Base-by-base conservation (phyloP, 2,888 invertebrate genomes). In the Platynereis dumerilii region DNA sequence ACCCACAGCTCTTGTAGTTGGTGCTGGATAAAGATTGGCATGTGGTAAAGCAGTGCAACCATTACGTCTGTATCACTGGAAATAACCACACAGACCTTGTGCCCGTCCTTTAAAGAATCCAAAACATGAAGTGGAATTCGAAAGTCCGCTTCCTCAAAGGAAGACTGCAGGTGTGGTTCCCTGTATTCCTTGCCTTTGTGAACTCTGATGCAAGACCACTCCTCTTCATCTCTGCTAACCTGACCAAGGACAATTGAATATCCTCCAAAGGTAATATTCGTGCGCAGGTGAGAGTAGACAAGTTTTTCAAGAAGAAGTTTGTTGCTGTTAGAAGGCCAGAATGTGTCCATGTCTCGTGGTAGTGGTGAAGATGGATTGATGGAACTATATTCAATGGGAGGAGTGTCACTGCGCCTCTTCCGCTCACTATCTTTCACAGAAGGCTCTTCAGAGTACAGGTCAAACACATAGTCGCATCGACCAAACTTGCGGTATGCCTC, bases 131-230 rank as follows among this genome's bases (percentile, higher is more conserved):
- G 24, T 1, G 27, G 58, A 24, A 60, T 45, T 28, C 59, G 64
- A 26, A 64, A 34, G 52, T 60, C 64, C 3, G 59, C 64, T 53
- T 64, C 64, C 39, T 60, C 64, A 62, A 62, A 62, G 28, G 55
- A 34, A 3, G 56, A 56, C 27, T 62, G 56, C 3, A 62, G 62
- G 55, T 62, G 55, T 2, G 20, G 22, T 17, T 56, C 2, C 22
- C 34, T 24, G 34, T 56, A 3, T 26, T 56, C 62, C 34, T n/a
- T 22, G 2, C 56, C 55, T 20, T 42, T 5, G 44, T 62, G 42
- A 39, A 62, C 42, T 17, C 28, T 56, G 39, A 56, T 34, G 26
- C 62, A 62, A 17, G 55, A 15, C 56, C 62, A 62, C 3, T 42
- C 20, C 20, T 56, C 62, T 15, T 62, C 56, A n/a, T 55, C 42